Percentiles rank a stretch among this genome's conserved stretches.
Conservation (phyloP, 1,140 invertebrate genomes). For the Leptopilina boulardi region DNA sequence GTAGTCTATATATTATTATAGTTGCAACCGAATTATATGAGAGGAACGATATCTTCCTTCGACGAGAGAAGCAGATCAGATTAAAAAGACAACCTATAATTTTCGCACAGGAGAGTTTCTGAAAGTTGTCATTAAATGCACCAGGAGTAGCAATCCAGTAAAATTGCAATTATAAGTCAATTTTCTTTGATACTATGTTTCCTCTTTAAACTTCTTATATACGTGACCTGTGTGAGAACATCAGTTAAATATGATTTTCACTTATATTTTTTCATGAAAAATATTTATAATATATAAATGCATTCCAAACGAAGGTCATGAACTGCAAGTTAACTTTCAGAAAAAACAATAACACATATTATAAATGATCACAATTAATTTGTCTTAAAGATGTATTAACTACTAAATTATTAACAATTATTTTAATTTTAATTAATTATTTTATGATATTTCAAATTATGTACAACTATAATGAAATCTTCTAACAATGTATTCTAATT, state of each 20-base stretch:
- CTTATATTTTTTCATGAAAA: no score
- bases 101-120: constrained; percentile 16
- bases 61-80: background rate
- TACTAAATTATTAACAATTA: no score
- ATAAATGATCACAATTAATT: no score
- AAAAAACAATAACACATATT: no score
- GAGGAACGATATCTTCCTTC: background rate
- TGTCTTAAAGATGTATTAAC: no score
- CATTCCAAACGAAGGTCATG: background rate
- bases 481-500: no score
- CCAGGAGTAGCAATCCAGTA: background rate
- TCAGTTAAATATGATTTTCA: no score
- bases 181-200: background rate
- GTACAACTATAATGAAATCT: no score
- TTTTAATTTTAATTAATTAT: no score
- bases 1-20: no score
- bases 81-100: constrained; percentile 11
- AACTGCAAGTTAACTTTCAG: no score
- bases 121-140: constrained; percentile 15
- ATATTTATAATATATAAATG: background rate
- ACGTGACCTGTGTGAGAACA: background rate
- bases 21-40: background rate
- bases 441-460: no score
- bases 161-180: background rate
- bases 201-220: background rate